Evolutionary conservation across 2,888 invertebrate genomes (phyloP).

Genomic region (Pollenia angustigena): DNA sequence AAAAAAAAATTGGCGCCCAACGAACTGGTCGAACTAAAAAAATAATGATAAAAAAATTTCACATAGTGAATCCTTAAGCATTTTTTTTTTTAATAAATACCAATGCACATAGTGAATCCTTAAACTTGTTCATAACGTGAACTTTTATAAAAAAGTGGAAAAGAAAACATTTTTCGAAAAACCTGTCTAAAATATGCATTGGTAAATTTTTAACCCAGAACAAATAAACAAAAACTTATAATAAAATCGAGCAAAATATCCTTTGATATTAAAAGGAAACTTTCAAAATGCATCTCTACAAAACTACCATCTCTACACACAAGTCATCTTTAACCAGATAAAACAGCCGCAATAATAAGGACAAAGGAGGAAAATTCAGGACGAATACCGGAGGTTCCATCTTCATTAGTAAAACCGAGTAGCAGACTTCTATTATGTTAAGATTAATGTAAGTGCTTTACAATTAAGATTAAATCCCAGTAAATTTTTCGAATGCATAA

Average conservation of each 20-base stretch:
- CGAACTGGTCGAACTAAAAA: too few relatives aligned
- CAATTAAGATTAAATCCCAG: not conserved
- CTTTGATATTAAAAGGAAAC: not conserved
- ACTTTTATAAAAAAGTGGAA: too few relatives aligned
- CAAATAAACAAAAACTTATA: not conserved
- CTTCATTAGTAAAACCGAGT: too few relatives aligned
- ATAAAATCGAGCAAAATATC: slow-evolving; percentile 3
- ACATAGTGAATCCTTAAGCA: not conserved
- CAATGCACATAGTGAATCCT: not conserved
- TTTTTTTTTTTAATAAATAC: not conserved
- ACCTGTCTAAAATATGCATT: not conserved
- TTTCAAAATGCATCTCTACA: not conserved
- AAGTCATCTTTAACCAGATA: not conserved
- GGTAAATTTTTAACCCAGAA: not conserved
- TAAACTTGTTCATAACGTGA: too few relatives aligned
- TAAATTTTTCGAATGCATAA: not conserved
- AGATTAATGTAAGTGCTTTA: slow-evolving; percentile 1
- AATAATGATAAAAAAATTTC: not conserved
- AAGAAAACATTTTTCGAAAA: not conserved
- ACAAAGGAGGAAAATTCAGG: not conserved
- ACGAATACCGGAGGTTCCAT: not conserved
- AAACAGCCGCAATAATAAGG: not conserved
- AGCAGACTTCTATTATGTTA: slow-evolving; percentile 2
- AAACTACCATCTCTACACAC: too few relatives aligned
- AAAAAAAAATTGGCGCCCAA: too few relatives aligned